Evolutionary conservation across 2,797 vertebrate species (phyloP), one percentile per base, ranked within the genome.

Genomic region (Halcyon smyrnensis): DNA sequence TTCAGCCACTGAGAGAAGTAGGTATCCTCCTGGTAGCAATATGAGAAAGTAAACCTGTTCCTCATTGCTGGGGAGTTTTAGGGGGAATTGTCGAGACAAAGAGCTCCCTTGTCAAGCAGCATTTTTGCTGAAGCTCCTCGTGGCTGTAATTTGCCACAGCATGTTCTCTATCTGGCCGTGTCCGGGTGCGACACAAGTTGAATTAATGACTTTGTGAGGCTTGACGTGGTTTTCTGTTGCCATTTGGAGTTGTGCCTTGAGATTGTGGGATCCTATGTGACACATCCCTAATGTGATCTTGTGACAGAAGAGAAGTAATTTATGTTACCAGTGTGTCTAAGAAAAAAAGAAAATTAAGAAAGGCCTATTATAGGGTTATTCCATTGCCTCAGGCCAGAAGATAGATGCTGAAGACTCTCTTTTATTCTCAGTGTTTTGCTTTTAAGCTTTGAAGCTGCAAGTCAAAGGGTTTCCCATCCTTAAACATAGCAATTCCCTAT

Each of bases 241-340:
- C 56, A 8, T 86, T 84, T 1, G 0, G 60, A 95, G 39, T 87
- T 85, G 76, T 46, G 90, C 34, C 80, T 93, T 74, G 75, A 94
- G 85, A 89, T 16, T 67, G n/a, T 77, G 53, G 34, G 41, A 74
- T 93, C 88, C 81, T 90, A 68, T 39, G 74, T 94, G 77, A 96
- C 88, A 70, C 76, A 93, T 64, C 48, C 85, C 53, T 91, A 93
- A 77, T 82, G 88, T 80, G 88, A 83, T 95, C 93, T 82, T 93
- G 74, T 87, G 93, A 89, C 70, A 90, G 87, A 96, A 94, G 27
- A 88, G 28, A 95, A 96, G 89, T 78, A 87, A 96, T 95, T 93
- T 84, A 74, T 88, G 53, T 84, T 94, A 87, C 77, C 60, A 84
- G 39, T 48, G 56, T 91, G 77, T 67, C 59, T 84, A 36, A 93